phyloP scores from a whole-genome alignment of 92 coral and sea anemone genomes.

The Plumapathes pennacea region DNA sequence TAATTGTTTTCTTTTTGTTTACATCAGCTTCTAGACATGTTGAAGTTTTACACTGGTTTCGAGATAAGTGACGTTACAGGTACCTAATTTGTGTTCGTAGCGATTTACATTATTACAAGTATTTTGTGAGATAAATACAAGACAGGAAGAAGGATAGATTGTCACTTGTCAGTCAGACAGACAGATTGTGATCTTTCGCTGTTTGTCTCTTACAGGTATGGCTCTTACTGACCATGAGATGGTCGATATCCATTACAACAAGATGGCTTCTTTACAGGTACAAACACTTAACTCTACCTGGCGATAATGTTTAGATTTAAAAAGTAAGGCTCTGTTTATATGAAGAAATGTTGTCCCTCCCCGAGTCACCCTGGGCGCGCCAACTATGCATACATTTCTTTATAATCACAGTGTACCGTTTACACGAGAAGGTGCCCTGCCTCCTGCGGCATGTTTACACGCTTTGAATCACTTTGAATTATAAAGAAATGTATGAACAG shows the following conservation, averaged over 20 bases:
- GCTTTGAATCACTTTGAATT: too few relatives aligned
- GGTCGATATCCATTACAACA: conserved; percentile 98
- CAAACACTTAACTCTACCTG: neutral
- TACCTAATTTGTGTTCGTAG: conserved; percentile 2
- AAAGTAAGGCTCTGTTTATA: too few relatives aligned
- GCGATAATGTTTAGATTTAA: too few relatives aligned
- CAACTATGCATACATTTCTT: too few relatives aligned
- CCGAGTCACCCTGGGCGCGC: too few relatives aligned
- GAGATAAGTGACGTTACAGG: conserved; percentile 98
- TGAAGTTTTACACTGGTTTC: conserved; percentile 94
- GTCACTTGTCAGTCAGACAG: neutral
- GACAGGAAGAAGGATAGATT: neutral
- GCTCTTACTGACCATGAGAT: conserved; percentile 98
- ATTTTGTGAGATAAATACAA: neutral
- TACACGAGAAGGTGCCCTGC: too few relatives aligned
- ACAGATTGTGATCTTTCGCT: neutral
- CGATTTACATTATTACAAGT: neutral
- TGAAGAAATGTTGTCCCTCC: too few relatives aligned
- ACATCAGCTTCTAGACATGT: conserved; percentile 78
- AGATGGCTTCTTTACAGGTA: conserved; percentile 97
- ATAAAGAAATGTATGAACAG: too few relatives aligned
- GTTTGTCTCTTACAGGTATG: conserved; percentile 51
- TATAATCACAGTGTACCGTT: too few relatives aligned
- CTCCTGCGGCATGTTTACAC: too few relatives aligned
- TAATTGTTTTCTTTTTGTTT: neutral